Base-by-base conservation (phyloP, 2,888 invertebrate genomes). In the Limnephilus rhombicus region DNA sequence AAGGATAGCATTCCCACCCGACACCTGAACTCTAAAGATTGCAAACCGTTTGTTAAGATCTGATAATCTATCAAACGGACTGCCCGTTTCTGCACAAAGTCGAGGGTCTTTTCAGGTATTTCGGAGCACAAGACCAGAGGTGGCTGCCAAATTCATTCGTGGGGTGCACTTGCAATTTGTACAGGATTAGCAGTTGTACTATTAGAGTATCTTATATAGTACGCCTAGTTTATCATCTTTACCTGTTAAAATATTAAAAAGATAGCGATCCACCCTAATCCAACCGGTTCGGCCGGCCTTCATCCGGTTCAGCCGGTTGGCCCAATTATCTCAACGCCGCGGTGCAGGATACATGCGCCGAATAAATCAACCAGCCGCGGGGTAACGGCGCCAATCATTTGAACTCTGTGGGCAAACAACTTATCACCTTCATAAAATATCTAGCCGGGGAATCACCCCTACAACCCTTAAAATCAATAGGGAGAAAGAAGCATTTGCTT, bases 401-500 rank as follows among this genome's bases (percentile, higher is more conserved):
- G 91, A 91, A 89, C 89, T 91, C 85, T 91, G 91, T 53, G 91
- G 91, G 90, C 90, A 93, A 92, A 93, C 93, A 93, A 93, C 92
- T 93, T 93, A 93, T 93, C 91, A 91, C 92, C 91, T 90, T 92
- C 91, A 90, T 91, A 93, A 93, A 91, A 93, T 92, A 92, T 92
- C 88, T 87, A 9, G 24, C n/a, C 11, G n/a, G 53, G 53, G 7
- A 15, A 53, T 18, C 18, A 53, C 18, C 53, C 18, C 53, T 18
- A 18, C 0, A 53, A 18, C 49, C 49, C 15, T 15, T 49, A 2
- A 13, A 15, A 80, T 12, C 11, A 80, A n/a, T 2, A n/a, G 7
- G 80, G n/a, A 80, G 80, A 80, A 29, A 29, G 29, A 24, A 80
- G n/a, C n/a, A n/a, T n/a, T 31, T 31, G 29, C n/a, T 4, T n/a